Evolutionary conservation across 2,888 invertebrate species (phyloP), one percentile per base, ranked within the genome.

Genomic region (Tiliacea aurago): DNA sequence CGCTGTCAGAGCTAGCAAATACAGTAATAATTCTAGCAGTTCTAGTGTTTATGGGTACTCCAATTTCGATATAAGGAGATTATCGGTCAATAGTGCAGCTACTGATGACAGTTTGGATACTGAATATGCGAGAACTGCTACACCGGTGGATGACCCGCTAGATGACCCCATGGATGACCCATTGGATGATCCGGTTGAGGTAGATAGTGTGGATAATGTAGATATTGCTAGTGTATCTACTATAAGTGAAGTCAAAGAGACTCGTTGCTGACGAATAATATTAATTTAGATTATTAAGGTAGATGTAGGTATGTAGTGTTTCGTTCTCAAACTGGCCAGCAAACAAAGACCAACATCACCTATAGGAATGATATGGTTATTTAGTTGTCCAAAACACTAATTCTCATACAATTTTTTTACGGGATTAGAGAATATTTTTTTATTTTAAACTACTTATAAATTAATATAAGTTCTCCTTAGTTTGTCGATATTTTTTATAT

Each of bases 191-290:
- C 28, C 33, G 13, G 6, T 15, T n/a, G 73, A 58, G 15, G 0
- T 45, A 10, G 15, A 67, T 15, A 43, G 4, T 28, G 78, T 73
- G 49, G 88, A 91, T 63, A 81, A 84, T 80, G 83, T 88, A 9
- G 85, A 86, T 82, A 69, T 70, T 15, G 91, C 88, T 74, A 86
- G 79, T 75, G 70, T 73, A 47, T 91, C 91, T 33, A 90, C 90
- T 41, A 76, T 77, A 51, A 61, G 43, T 67, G 91, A 91, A 81
- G 70, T 93, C 33, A 89, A 88, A 81, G 94, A 94, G 80, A 95
- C 95, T 85, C 91, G 90, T 78, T 94, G 93, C 84, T 95, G 87
- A 84, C 77, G 59, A 75, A 59, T 47, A 59, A 28, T 11, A n/a
- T 37, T 18, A 37, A 18, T 37, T 76, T 68, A 43, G 58, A 55